These are phyloP conservation scores for Cotesia chilonis DNA, from an alignment of 1,140 invertebrate genomes.

Conservation along the genomic window DNA sequence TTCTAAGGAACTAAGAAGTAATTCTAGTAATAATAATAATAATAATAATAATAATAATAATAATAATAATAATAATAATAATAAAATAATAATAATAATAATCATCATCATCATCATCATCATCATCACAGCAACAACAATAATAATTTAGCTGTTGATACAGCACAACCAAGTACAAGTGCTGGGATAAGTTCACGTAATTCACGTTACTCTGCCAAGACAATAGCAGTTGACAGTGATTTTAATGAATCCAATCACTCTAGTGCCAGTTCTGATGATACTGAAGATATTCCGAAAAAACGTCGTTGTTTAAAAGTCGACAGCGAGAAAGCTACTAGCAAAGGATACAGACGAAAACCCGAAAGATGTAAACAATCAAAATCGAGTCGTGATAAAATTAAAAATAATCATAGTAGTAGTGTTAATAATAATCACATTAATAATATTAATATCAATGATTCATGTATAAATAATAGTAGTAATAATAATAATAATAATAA, in stretches of 20 bases:
- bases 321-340: constrained; percentile 26
- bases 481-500: constrained; percentile 35
- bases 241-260: constrained; percentile 48
- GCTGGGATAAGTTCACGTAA: constrained; percentile 55
- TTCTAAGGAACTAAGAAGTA: background rate
- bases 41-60: constrained; percentile 2
- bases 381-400: constrained; percentile 32
- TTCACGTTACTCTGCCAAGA: constrained; percentile 44
- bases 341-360: constrained; percentile 35
- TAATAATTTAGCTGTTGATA: constrained; percentile 42
- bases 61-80: background rate
- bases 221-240: constrained; percentile 45
- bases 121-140: background rate
- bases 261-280: constrained; percentile 42
- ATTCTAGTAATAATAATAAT: background rate
- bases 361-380: constrained; percentile 42
- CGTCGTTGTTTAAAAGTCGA: constrained; percentile 19
- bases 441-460: constrained; percentile 22
- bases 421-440: constrained; percentile 38
- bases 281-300: constrained; percentile 23
- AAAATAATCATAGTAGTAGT: constrained; percentile 36
- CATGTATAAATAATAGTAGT: constrained; percentile 9
- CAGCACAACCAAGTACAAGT: constrained; percentile 62
- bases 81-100: background rate
- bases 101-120: background rate